Evolutionary conservation across 1,140 invertebrate species (phyloP).

Genomic region (Bombus soroeensis): DNA sequence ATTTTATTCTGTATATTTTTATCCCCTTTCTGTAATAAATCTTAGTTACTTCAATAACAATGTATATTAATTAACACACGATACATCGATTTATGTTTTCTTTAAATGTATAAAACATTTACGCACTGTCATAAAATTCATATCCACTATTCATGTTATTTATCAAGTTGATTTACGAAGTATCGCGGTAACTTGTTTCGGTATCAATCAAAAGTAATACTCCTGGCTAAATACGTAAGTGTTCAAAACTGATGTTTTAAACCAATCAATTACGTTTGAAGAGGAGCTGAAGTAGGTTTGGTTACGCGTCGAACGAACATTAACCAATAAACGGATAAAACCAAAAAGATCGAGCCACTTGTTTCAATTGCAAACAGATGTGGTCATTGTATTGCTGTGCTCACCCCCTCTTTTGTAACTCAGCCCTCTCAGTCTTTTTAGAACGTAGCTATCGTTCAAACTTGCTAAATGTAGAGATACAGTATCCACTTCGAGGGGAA

Average conservation of each 20-base stretch:
- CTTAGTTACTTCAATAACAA: too few species aligned
- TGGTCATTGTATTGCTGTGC: constrained; percentile 64
- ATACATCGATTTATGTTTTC: too few species aligned
- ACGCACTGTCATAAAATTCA: too few species aligned
- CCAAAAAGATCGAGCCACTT: constrained; percentile 71
- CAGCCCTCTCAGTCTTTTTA: constrained; percentile 62
- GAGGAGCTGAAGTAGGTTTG: neutral
- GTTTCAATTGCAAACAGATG: constrained; percentile 80
- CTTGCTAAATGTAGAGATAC: constrained; percentile 69
- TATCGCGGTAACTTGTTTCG: neutral
- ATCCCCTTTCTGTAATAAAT: too few species aligned
- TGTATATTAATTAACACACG: too few species aligned
- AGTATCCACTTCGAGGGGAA: constrained; percentile 67
- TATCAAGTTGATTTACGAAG: neutral
- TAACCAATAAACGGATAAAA: constrained; percentile 69
- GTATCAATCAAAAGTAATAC: neutral
- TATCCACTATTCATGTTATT: too few species aligned
- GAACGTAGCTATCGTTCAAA: constrained; percentile 72
- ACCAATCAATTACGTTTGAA: constrained; percentile 13
- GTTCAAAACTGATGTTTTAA: neutral
- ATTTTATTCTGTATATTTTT: too few species aligned
- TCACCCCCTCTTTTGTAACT: constrained; percentile 34
- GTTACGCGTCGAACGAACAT: neutral
- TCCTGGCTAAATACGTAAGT: neutral
- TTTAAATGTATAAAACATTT: too few species aligned